Percentiles rank a stretch among this genome's conserved stretches.
These are phyloP conservation scores for Chironomus tentans DNA, from an alignment of 2,888 invertebrate genomes.

Conservation along the genomic window DNA sequence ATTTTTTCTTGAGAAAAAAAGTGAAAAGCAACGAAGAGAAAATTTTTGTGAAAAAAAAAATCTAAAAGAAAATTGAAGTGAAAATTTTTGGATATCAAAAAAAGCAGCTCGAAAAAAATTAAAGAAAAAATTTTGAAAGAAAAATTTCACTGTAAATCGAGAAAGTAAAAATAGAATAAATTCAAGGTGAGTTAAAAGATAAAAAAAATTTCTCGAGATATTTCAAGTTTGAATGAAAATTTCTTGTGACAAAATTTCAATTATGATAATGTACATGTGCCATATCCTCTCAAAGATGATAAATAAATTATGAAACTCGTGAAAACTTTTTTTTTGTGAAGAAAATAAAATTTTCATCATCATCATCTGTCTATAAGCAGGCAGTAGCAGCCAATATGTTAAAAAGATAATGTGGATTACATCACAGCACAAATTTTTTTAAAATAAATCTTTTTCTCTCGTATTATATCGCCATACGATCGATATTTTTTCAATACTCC, in stretches of 20 bases:
- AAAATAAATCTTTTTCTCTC: background rate
- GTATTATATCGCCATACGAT: background rate
- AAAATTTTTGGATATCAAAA: background rate
- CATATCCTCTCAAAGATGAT: too few species aligned
- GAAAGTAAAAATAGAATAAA: slow-evolving; percentile 8
- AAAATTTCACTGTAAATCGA: background rate
- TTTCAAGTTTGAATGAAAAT: background rate
- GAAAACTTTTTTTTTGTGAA: background rate
- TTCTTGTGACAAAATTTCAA: too few species aligned
- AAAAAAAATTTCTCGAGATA: background rate
- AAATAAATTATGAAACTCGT: background rate
- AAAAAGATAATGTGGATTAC: background rate
- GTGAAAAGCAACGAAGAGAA: background rate
- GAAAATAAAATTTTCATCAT: background rate
- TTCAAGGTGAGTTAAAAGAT: slow-evolving; percentile 26
- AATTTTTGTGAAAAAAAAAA: background rate
- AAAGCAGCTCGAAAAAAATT: background rate
- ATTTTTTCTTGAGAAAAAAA: slow-evolving; percentile 17
- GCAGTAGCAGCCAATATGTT: background rate
- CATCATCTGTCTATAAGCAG: background rate
- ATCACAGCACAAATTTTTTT: background rate
- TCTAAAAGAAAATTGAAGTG: background rate
- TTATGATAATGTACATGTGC: too few species aligned
- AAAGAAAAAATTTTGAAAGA: background rate
- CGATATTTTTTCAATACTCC: background rate